These are phyloP conservation scores for Cardiocondyla obscurior DNA, from an alignment of 1,140 invertebrate genomes.

Conservation along the genomic window DNA sequence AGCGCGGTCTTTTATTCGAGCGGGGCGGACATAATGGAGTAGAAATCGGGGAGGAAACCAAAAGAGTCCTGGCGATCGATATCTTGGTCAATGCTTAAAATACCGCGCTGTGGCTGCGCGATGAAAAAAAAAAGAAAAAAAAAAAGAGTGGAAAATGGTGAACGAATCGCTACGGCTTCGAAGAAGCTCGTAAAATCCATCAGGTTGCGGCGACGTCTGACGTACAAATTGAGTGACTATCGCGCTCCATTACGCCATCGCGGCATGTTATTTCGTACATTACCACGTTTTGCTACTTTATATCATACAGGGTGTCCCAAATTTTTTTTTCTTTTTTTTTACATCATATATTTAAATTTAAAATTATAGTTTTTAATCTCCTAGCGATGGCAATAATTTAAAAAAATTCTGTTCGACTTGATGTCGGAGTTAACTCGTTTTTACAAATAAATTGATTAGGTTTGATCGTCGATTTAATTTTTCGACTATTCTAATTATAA, in stretches of 20 bases:
- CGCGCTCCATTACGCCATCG: neutral
- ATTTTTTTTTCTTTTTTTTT: no score
- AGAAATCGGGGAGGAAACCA: neutral
- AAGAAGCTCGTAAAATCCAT: conserved; percentile 31
- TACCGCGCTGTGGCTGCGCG: neutral
- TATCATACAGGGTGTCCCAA: no score
- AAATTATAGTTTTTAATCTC: no score
- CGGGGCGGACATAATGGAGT: neutral
- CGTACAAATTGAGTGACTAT: neutral
- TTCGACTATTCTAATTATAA: no score
- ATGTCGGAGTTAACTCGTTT: no score
- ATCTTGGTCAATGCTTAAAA: conserved; percentile 30
- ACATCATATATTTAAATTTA: no score
- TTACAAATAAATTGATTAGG: no score
- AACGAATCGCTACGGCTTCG: neutral
- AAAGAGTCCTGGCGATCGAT: conserved; percentile 22
- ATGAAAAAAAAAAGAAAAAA: no score
- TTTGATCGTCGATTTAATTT: no score
- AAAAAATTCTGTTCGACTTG: no score
- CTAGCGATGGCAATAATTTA: no score
- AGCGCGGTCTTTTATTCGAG: conserved; percentile 19
- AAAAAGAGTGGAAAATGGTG: conserved; percentile 6
- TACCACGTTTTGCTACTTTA: neutral
- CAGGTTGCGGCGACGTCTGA: neutral
- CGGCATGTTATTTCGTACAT: neutral